Evolutionary conservation across 2,888 invertebrate genomes (phyloP).

Genomic region (Phyto melanocephala): DNA sequence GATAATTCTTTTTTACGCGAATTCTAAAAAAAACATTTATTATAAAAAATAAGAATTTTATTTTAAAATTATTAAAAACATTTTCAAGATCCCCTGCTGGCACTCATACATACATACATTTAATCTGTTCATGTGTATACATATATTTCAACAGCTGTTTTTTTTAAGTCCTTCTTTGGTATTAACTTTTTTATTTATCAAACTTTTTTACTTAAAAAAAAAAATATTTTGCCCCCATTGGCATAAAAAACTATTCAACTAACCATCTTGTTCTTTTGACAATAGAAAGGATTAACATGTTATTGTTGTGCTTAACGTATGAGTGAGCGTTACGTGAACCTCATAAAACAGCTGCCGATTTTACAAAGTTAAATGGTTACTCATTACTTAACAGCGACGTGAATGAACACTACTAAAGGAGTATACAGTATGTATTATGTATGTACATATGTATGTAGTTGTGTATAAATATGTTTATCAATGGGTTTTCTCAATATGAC

Average conservation of each 20-base stretch:
- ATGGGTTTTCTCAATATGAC: neutral
- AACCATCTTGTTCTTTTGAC: neutral
- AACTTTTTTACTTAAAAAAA: too few relatives aligned
- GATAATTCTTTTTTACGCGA: too few relatives aligned
- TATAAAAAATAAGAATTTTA: too few relatives aligned
- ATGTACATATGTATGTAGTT: neutral
- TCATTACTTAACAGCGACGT: neutral
- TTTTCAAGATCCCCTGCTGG: too few relatives aligned
- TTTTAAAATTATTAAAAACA: too few relatives aligned
- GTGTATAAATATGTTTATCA: neutral
- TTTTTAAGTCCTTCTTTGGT: neutral
- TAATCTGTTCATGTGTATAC: too few relatives aligned
- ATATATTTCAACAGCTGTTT: constrained; percentile 21
- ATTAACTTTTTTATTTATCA: neutral
- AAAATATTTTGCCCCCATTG: neutral
- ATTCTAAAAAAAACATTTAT: too few relatives aligned
- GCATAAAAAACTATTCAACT: constrained; percentile 12
- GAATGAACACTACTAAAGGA: too few relatives aligned
- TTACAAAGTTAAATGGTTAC: neutral
- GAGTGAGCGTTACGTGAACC: neutral
- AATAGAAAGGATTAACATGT: constrained; percentile 51
- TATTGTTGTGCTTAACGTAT: neutral
- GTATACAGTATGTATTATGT: too few relatives aligned
- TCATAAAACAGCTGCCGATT: constrained; percentile 39
- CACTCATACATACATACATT: too few relatives aligned